Evolutionary conservation across 2,113 vertebrate species (phyloP).

Genomic region (Hemibates koningsi): DNA sequence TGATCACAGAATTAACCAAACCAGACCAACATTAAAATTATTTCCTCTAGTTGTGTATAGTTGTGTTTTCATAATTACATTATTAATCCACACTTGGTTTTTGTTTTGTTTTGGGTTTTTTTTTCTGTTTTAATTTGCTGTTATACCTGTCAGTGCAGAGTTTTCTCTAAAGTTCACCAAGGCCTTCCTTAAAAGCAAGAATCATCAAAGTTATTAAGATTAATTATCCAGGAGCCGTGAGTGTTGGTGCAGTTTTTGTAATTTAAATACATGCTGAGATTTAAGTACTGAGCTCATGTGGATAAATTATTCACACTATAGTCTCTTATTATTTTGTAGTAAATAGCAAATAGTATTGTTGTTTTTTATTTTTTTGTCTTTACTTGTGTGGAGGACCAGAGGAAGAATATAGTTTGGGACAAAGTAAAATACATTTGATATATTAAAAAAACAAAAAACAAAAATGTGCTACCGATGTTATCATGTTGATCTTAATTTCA

Average conservation of each 20-base stretch:
- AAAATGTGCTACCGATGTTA: background rate
- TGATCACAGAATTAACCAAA: background rate
- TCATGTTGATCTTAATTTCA: background rate
- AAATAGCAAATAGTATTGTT: background rate
- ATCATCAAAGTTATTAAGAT: background rate
- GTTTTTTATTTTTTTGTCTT: background rate
- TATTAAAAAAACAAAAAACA: background rate
- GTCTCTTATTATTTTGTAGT: background rate
- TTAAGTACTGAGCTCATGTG: background rate
- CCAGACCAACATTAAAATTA: background rate
- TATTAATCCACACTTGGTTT: background rate
- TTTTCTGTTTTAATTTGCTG: background rate
- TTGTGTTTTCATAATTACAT: background rate
- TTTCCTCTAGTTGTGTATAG: background rate
- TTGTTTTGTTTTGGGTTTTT: fast-evolving
- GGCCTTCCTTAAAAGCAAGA: background rate
- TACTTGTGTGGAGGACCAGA: background rate
- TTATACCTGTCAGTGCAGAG: background rate
- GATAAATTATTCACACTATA: background rate
- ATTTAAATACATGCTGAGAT: background rate
- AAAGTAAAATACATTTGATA: background rate
- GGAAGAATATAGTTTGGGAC: background rate
- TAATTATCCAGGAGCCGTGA: background rate
- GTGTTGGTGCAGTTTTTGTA: background rate
- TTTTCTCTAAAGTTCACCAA: background rate